A percentile compares a stretch with the other conserved stretches of the same genome.
Evolutionary conservation across 2,888 invertebrate genomes (phyloP).

Genomic region (Apodemia duryi): DNA sequence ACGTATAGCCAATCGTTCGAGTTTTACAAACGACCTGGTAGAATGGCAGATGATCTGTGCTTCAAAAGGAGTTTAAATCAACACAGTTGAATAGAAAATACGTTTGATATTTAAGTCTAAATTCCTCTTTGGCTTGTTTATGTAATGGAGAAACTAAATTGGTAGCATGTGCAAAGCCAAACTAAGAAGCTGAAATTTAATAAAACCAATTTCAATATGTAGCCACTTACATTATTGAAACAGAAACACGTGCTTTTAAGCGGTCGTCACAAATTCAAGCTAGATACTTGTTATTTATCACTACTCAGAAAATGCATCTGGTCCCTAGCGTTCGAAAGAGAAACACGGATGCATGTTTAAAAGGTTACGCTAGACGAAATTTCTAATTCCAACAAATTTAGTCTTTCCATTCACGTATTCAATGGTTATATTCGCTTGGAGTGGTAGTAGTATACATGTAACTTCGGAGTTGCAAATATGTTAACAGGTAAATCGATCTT

Average conservation of each 20-base stretch:
- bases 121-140: neutral
- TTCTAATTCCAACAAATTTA: constrained; percentile 23
- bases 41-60: no score
- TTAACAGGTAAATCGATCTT: constrained; percentile 55
- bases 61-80: no score
- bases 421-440: constrained; percentile 29
- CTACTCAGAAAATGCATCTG: constrained; percentile 30
- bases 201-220: constrained; percentile 10
- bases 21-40: no score
- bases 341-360: constrained; percentile 25
- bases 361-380: constrained; percentile 22
- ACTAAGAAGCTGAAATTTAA: constrained; percentile 13
- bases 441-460: constrained; percentile 21
- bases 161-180: constrained; percentile 17
- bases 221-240: constrained; percentile 21
- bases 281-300: constrained; percentile 27
- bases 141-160: neutral
- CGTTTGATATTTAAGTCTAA: no score
- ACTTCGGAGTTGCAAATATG: constrained; percentile 40
- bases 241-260: constrained; percentile 26
- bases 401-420: constrained; percentile 23
- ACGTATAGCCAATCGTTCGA: no score
- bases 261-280: constrained; percentile 31
- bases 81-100: no score
- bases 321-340: constrained; percentile 17